Evolutionary conservation across 1,140 invertebrate species (phyloP), one percentile per base, ranked within the genome.

Genomic region (Musca domestica): DNA sequence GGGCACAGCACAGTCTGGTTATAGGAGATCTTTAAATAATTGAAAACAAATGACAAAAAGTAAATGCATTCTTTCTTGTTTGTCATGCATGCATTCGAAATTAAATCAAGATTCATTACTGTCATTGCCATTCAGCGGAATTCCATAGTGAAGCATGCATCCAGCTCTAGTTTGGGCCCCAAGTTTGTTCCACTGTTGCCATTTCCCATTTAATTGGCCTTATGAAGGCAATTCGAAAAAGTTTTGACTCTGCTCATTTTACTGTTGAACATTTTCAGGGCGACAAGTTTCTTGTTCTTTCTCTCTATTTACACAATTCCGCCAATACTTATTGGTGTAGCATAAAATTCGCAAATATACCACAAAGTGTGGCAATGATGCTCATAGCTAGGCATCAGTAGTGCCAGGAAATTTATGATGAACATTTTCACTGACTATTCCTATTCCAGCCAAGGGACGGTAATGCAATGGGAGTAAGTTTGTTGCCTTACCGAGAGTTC

Each of bases 381-480:
- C 25, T 68, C 58, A 68, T 63, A 68, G 67, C 51, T 23, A 61
- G 27, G 27, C 46, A 48, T 48, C 48, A 58, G 27, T 34, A 30
- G 63, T 64, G 48, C 63, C 46, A 68, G 63, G 30, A 63, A 68
- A 68, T 68, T 64, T 68, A 64, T 68, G 67, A 68, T 49, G 67
- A 68, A 68, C 30, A 68, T 68, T 68, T n/a, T 68, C 58, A 52
- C 63, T 67, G 66, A 61, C 66, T 61, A 68, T 68, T 68, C 30
- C 67, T 64, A 64, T 19, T 30, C 25, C 56, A 63, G 34, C 17
- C 52, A 23, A 19, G 25, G 5, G n/a, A n/a, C n/a, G 14, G 64
- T 14, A 3, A 48, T 34, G 25, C 17, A n/a, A 46, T 17, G 34
- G 20, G 48, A 47, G 15, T 14, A 27, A n/a, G 25, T 49, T 27